A percentile compares a stretch with the other conserved stretches of the same genome.
phyloP scores from a whole-genome alignment of 2,113 vertebrate species.

The Turnix velox region DNA sequence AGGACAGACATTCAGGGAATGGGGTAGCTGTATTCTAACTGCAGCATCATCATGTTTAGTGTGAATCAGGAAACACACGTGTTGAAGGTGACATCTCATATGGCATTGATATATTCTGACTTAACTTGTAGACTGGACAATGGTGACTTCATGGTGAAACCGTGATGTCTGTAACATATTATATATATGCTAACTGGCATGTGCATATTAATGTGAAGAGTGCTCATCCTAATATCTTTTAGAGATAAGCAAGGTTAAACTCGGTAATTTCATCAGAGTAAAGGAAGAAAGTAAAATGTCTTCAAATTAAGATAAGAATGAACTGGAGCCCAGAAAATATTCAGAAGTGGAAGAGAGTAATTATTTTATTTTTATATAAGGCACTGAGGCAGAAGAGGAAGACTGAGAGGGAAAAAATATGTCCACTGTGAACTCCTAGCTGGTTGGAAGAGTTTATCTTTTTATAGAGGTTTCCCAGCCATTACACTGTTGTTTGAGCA shows the following conservation, averaged over 20 bases:
- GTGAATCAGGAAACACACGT: background rate
- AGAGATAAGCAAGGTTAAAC: background rate
- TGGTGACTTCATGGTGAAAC: background rate
- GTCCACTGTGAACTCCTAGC: background rate
- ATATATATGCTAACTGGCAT: accelerated
- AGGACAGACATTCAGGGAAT: background rate
- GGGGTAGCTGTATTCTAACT: background rate
- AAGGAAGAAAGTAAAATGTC: background rate
- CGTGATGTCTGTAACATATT: accelerated
- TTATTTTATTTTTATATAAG: background rate
- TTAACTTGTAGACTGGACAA: accelerated
- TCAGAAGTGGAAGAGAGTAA: background rate
- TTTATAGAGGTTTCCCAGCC: background rate
- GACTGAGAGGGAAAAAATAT: background rate
- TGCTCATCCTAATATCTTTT: background rate
- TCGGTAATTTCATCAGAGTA: background rate
- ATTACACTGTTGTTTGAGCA: background rate
- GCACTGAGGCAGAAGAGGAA: background rate
- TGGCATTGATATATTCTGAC: background rate
- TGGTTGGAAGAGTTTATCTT: background rate
- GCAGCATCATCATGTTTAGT: background rate
- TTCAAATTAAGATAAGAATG: background rate
- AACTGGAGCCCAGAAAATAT: background rate
- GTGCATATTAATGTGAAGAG: background rate
- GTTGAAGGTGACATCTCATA: background rate